Evolutionary conservation across 2,888 invertebrate species (phyloP).

Genomic region (Andrena flavipes): DNA sequence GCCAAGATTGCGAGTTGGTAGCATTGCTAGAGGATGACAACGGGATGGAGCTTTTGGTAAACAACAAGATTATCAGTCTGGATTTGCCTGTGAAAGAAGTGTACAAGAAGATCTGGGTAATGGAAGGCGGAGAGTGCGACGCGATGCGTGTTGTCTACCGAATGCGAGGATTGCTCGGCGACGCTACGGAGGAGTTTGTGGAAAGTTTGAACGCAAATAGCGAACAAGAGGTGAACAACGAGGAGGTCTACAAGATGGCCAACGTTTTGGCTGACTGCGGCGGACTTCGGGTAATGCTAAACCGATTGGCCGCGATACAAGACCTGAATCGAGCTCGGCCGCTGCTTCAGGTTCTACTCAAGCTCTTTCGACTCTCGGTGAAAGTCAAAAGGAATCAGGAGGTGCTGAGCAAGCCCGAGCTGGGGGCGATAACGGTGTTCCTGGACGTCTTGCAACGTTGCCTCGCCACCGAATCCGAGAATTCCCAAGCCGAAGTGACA

Average conservation of each 20-base stretch:
- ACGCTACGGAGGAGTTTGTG: slow-evolving; percentile 99
- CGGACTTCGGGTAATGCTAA: slow-evolving; percentile 92
- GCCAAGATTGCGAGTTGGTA: slow-evolving; percentile 99
- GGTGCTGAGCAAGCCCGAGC: slow-evolving; percentile 93
- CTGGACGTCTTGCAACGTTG: slow-evolving; percentile 93
- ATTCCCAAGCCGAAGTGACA: slow-evolving; percentile 91
- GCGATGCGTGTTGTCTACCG: slow-evolving; percentile 99
- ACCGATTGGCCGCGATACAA: slow-evolving; percentile 93
- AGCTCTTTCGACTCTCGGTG: slow-evolving; percentile 95
- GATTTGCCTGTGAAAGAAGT: slow-evolving; percentile 98
- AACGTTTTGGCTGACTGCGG: slow-evolving; percentile 93
- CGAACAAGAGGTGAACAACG: slow-evolving; percentile 96
- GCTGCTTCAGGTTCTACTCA: slow-evolving; percentile 94
- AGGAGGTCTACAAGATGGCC: slow-evolving; percentile 96
- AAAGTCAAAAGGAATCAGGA: slow-evolving; percentile 96
- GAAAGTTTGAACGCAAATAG: slow-evolving; percentile 95
- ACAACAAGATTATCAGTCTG: slow-evolving; percentile 98
- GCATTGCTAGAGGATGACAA: slow-evolving; percentile 99
- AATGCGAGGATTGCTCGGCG: slow-evolving; percentile 98
- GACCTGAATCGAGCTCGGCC: slow-evolving; percentile 95
- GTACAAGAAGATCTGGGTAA: slow-evolving; percentile 91
- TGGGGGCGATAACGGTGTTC: slow-evolving; percentile 93
- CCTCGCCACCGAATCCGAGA: slow-evolving; percentile 88
- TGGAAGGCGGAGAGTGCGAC: slow-evolving; percentile 95
- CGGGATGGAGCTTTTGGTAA: slow-evolving; percentile 98